Conservation (phyloP, 2,888 invertebrate species). For the Drosophila mayaguana region DNA sequence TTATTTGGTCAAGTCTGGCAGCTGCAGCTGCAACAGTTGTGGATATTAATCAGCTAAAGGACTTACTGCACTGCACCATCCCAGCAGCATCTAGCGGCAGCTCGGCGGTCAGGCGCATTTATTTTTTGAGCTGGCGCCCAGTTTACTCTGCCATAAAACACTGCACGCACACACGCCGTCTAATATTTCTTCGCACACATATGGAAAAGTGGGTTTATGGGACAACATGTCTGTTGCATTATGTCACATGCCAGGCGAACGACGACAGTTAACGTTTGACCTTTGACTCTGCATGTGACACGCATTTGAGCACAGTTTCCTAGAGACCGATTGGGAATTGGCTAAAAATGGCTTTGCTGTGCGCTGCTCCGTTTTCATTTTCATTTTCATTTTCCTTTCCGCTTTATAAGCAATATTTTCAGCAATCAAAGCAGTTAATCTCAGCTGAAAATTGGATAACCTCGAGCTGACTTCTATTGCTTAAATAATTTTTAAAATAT, state of each 20-base stretch:
- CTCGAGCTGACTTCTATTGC: too few species aligned
- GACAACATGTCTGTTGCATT: constrained; percentile 58
- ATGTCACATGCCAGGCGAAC: constrained; percentile 34
- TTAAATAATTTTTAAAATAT: too few species aligned
- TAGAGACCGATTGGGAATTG: neutral
- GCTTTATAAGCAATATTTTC: neutral
- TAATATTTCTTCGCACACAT: constrained; percentile 33
- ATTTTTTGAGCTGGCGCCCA: constrained; percentile 5
- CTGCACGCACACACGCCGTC: constrained; percentile 29
- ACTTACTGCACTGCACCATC: constrained; percentile 8
- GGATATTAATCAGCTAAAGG: constrained; percentile 55
- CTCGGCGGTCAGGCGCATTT: neutral
- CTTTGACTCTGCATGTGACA: constrained; percentile 11
- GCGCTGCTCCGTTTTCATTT: neutral
- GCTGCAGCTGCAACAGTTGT: constrained; percentile 12
- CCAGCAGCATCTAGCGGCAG: constrained; percentile 41
- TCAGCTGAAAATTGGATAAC: neutral
- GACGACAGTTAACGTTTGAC: constrained; percentile 35
- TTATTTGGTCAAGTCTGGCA: neutral
- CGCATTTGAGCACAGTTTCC: constrained; percentile 13
- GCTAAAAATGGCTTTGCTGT: neutral
- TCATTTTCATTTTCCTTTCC: neutral
- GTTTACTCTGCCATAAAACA: constrained; percentile 44
- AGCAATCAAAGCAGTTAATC: neutral
- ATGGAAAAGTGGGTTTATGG: neutral